phyloP scores from a whole-genome alignment of 2,888 invertebrate species.

The Callinectes sapidus region DNA sequence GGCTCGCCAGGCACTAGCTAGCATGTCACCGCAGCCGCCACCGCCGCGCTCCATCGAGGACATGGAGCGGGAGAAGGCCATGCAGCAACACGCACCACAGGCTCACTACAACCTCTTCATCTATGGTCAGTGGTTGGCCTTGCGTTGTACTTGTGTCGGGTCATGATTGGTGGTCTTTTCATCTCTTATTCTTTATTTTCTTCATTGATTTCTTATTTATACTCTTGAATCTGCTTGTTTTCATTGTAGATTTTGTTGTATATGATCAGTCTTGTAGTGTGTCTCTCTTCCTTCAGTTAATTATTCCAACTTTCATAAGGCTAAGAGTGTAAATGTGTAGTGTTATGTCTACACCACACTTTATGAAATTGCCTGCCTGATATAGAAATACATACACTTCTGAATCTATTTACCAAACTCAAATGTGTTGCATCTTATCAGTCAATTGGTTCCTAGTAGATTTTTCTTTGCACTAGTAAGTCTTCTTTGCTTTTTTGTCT shows the following conservation, averaged over 20 bases:
- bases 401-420: too few relatives aligned
- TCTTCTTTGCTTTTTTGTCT: too few relatives aligned
- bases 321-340: too few relatives aligned
- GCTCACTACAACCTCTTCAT: slow-evolving; percentile 87
- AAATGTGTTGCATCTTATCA: too few relatives aligned
- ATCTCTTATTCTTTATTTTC: background rate
- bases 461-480: too few relatives aligned
- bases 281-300: background rate
- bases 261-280: background rate
- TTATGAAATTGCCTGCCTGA: too few relatives aligned
- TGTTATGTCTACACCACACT: too few relatives aligned
- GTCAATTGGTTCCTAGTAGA: too few relatives aligned
- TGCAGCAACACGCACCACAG: slow-evolving; percentile 59
- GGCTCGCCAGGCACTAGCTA: slow-evolving; percentile 83
- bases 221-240: background rate
- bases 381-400: too few relatives aligned
- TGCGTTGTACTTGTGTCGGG: background rate
- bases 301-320: background rate
- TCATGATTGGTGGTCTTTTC: background rate
- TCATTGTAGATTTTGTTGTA: background rate
- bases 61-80: slow-evolving; percentile 72
- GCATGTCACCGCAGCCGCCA: slow-evolving; percentile 82
- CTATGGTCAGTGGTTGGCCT: slow-evolving; percentile 78
- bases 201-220: background rate
- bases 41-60: slow-evolving; percentile 78